Conservation (phyloP, 2,888 invertebrate species). For the Bimastos eiseni region DNA sequence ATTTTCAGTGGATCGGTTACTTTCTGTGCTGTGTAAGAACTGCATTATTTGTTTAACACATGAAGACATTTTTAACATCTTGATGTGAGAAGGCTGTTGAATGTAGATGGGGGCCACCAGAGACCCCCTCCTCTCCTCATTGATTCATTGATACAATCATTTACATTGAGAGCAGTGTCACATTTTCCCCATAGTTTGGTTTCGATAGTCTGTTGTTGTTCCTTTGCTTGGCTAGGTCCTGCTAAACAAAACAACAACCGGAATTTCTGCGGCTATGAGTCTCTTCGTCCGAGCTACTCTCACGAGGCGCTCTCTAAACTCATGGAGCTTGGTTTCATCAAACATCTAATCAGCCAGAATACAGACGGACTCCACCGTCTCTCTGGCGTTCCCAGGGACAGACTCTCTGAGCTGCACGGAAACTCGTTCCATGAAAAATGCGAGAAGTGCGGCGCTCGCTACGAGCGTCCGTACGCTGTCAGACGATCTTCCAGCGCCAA, state of each 20-base stretch:
- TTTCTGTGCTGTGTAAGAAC: too few relatives aligned
- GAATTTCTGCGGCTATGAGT: slow-evolving; percentile 31
- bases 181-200: not conserved
- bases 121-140: too few relatives aligned
- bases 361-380: slow-evolving; percentile 54
- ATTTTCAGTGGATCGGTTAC: too few relatives aligned
- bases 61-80: too few relatives aligned
- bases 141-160: too few relatives aligned
- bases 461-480: slow-evolving; percentile 41
- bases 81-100: too few relatives aligned
- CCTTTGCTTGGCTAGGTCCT: too few relatives aligned
- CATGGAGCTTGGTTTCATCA: slow-evolving; percentile 49
- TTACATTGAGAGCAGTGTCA: too few relatives aligned
- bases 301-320: slow-evolving; percentile 53
- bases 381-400: slow-evolving; percentile 49
- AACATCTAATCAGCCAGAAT: slow-evolving; percentile 55
- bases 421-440: slow-evolving; percentile 53
- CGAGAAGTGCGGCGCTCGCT: slow-evolving; percentile 50
- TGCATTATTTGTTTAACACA: too few relatives aligned
- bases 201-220: not conserved
- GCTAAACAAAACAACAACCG: not conserved
- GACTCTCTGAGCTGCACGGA: slow-evolving; percentile 55
- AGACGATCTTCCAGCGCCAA: slow-evolving; percentile 17
- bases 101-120: too few relatives aligned
- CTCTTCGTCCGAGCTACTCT: slow-evolving; percentile 50